Evolutionary conservation across 2,888 invertebrate species (phyloP).

Genomic region (Serripes groenlandicus): DNA sequence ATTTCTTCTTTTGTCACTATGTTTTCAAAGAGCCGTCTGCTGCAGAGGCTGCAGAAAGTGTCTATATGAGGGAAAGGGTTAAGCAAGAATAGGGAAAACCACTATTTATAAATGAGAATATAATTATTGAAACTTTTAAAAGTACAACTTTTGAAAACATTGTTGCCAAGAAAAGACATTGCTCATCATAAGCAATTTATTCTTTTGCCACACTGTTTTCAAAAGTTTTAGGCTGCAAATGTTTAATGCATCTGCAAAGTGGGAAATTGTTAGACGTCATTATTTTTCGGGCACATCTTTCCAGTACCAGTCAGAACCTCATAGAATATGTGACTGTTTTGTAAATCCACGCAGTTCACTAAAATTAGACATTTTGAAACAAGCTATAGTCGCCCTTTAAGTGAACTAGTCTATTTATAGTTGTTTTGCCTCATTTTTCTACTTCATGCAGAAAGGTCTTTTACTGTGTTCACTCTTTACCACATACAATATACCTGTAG

Average conservation of each 20-base stretch:
- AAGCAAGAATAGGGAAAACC: background rate
- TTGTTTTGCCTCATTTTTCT: conserved; percentile 19
- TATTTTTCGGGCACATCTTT: background rate
- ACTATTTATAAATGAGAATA: background rate
- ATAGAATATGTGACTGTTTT: background rate
- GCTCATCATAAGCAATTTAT: background rate
- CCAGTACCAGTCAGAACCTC: too few species aligned
- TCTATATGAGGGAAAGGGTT: background rate
- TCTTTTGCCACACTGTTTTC: conserved; percentile 4
- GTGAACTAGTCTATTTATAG: conserved; percentile 42
- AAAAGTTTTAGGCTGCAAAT: background rate
- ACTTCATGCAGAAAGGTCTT: too few species aligned
- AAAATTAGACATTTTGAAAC: conserved; percentile 22
- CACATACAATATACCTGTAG: background rate
- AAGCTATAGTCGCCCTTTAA: conserved; percentile 54
- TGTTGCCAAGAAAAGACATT: background rate
- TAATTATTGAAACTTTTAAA: background rate
- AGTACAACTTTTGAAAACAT: background rate
- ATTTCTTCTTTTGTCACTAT: background rate
- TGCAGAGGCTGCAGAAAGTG: background rate
- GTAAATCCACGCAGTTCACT: background rate
- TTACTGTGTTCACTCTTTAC: too few species aligned
- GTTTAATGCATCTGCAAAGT: background rate
- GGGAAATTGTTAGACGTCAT: background rate
- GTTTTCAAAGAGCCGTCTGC: too few species aligned